Conservation (phyloP, 2,888 invertebrate genomes). For the Notodonta ziczac region DNA sequence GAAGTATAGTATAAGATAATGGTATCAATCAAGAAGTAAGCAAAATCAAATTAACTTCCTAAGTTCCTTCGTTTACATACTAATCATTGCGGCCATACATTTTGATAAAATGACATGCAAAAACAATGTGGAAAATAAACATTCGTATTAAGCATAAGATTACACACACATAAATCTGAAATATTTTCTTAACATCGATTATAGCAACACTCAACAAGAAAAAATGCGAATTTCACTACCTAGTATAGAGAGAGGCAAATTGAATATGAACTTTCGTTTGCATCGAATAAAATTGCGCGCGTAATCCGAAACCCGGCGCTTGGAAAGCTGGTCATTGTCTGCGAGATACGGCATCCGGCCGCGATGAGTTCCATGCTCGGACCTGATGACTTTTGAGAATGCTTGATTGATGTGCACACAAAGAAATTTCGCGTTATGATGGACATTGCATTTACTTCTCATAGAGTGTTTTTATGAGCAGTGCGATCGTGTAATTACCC, state of each 20-base stretch:
- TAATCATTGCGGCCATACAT: not conserved
- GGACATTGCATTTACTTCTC: conserved; percentile 3
- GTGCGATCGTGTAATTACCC: not conserved
- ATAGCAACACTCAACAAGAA: conserved; percentile 19
- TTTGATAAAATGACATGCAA: not conserved
- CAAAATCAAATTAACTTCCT: too few relatives aligned
- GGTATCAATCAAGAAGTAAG: too few relatives aligned
- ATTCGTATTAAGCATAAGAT: not conserved
- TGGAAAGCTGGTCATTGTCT: conserved; percentile 48
- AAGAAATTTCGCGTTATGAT: conserved; percentile 19
- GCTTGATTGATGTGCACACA: conserved; percentile 33
- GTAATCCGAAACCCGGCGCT: conserved; percentile 41
- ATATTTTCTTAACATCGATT: not conserved
- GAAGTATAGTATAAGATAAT: too few relatives aligned
- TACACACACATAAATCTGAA: not conserved
- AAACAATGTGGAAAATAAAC: not conserved
- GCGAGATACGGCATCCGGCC: conserved; percentile 42
- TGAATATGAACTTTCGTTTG: conserved; percentile 69
- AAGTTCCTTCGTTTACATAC: too few relatives aligned
- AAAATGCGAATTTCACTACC: conserved; percentile 56
- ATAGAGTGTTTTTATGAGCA: not conserved
- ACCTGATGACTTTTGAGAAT: conserved; percentile 31
- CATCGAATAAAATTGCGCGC: conserved; percentile 46
- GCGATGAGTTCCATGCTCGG: conserved; percentile 40
- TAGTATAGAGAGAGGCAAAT: conserved; percentile 52